Conservation (phyloP, 2,797 vertebrate genomes). For the Microhierax caerulescens region DNA sequence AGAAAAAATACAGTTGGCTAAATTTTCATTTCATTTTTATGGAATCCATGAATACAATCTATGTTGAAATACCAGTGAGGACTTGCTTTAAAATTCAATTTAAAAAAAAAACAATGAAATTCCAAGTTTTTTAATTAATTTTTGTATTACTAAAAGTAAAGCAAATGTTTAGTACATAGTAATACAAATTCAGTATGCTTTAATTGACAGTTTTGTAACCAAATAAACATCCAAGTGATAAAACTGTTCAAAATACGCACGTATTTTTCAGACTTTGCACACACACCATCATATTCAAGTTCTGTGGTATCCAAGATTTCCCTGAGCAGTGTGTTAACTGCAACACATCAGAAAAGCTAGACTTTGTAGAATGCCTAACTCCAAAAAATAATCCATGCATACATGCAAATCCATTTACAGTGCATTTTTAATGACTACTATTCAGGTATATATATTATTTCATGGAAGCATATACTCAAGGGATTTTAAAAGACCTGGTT, state of each 20-base stretch:
- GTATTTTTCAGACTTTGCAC: not conserved
- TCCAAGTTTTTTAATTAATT: not conserved
- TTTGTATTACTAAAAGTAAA: not conserved
- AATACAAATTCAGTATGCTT: not conserved
- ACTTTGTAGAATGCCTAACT: not conserved
- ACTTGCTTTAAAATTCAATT: not conserved
- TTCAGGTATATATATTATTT: not conserved
- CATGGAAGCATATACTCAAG: not conserved
- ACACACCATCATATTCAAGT: not conserved
- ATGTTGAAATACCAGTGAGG: not conserved
- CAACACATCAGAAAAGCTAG: not conserved
- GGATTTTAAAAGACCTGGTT: not conserved
- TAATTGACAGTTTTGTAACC: not conserved
- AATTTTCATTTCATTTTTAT: not conserved
- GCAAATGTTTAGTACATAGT: not conserved
- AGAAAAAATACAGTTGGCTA: not conserved
- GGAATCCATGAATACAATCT: not conserved
- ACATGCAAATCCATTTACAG: not conserved
- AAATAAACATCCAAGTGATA: not conserved
- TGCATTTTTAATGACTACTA: not conserved
- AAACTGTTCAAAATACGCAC: not conserved
- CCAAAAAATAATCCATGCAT: not conserved
- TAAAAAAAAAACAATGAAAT: not conserved
- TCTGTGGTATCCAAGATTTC: not conserved
- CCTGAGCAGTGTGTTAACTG: not conserved